Base-by-base conservation (phyloP, 2,888 invertebrate species). In the Ectobius pallidus region DNA sequence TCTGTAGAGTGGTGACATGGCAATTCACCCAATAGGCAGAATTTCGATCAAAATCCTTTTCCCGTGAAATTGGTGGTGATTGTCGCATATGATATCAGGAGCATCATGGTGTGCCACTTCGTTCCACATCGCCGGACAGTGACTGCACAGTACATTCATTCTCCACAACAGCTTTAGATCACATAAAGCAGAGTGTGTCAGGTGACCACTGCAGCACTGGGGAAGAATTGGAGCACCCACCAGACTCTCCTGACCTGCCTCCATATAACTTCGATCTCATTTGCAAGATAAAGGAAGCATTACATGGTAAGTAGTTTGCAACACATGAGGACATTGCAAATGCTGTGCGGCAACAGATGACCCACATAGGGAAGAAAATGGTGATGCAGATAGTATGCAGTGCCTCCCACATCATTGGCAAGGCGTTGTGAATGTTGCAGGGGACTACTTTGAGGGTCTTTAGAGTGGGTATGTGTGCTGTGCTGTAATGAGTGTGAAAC, bases 71-170 rank as follows among this genome's bases (percentile, higher is more conserved):
- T 62, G 62, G 16, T 62, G 32, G 42, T 67, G n/a, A 42, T 67
- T 22, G 34, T 39, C 16, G 67, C 44, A 34, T 67, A 67, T 44
- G 67, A 63, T 39, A 14, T 63, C 63, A 44, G 67, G 58, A 22
- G 58, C 4, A 22, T 27, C 9, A 58, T 27, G 11, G 58, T 58
- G 25, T 58, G 25, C 25, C 58, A 58, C 58, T 58, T 58, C 25
- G 58, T 49, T 58, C 58, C 30, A 27, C 58, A 58, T 58, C 22
- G 25, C 22, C 11, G 58, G 22, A 58, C 25, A 58, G 58, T 22
- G 18, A 58, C 58, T 7, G 58, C 58, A 22, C 58, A 58, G 58
- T 58, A n/a, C 58, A 46, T 7, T 46, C 18, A 46, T 46, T 46
- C 46, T 46, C 7, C 46, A 46, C 46, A n/a, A 7, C 9, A 46